Evolutionary conservation across 2,797 vertebrate species (phyloP).

Genomic region (Aeoliscus strigatus): DNA sequence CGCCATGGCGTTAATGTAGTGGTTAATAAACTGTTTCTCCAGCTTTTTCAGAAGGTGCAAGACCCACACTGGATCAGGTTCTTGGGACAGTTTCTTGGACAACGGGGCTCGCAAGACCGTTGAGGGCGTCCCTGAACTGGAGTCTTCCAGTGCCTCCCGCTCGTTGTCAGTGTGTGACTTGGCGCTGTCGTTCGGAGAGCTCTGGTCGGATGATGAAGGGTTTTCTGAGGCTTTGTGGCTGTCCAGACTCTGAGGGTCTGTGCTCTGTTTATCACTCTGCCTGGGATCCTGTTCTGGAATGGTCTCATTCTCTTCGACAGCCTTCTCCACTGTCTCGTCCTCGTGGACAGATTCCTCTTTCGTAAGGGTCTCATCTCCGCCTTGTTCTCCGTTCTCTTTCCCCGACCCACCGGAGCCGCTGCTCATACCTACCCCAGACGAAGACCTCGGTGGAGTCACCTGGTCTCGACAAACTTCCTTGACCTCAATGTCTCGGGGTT

Average conservation of each 20-base stretch:
- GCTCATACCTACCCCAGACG: slow-evolving; percentile 83
- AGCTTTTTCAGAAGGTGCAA: slow-evolving; percentile 81
- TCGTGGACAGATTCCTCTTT: slow-evolving; percentile 26
- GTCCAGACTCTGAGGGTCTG: slow-evolving; percentile 29
- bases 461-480: slow-evolving; percentile 38
- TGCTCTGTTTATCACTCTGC: slow-evolving; percentile 29
- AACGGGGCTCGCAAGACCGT: slow-evolving; percentile 14
- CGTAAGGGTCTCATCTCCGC: slow-evolving; percentile 35
- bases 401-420: slow-evolving; percentile 82
- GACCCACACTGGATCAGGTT: slow-evolving; percentile 82
- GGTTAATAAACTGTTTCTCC: slow-evolving; percentile 84
- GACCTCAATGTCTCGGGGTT: slow-evolving; percentile 28
- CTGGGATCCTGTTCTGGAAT: slow-evolving; percentile 14
- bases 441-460: slow-evolving; percentile 76
- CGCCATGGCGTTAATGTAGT: slow-evolving; percentile 78
- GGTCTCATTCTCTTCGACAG: slow-evolving; percentile 1
- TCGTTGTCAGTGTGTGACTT: slow-evolving; percentile 63
- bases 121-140: slow-evolving; percentile 36
- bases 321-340: slow-evolving; percentile 24
- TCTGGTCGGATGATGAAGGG: slow-evolving; percentile 49
- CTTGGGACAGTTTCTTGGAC: slow-evolving; percentile 47
- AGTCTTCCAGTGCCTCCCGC: slow-evolving; percentile 42
- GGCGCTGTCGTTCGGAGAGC: slow-evolving; percentile 50
- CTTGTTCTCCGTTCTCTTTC: slow-evolving; percentile 56
- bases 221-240: slow-evolving; percentile 47